Base-by-base conservation (phyloP, 1,140 invertebrate genomes). In the Coboldia fuscipes region DNA sequence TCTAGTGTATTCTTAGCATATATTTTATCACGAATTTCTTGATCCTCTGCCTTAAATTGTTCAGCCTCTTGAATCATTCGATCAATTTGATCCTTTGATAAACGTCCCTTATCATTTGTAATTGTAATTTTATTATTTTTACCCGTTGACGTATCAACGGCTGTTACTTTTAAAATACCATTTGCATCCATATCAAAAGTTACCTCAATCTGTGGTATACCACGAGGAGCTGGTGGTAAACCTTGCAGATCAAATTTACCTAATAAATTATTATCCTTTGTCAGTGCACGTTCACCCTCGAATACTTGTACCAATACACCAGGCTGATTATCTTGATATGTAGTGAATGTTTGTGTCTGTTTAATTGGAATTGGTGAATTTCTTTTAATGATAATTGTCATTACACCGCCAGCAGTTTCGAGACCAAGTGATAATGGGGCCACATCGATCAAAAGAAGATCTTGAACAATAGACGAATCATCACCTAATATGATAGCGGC, bases 401-500 rank as follows among this genome's bases (percentile, higher is more conserved):
- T 73, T 3, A 66, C 57, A 3, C 63, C 65, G 12, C 63, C 65
- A 22, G 60, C 58, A 2, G 61, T 68, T 46, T 70, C 65, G 23
- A 72, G 65, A 31, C 68, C 68, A 23, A 71, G 43, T 0, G 64
- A 66, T 15, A 68, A 45, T 0, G 65, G 64, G 0, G 62, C 49
- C 10, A 67, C 63, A 40, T 66, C 65, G 3, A 66, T 57, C 8
- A 68, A 46, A 8, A 66, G 43, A 2, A 68, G 58, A 36, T 63
- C 61, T 42, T 62, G 57, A 4, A 77, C 85, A 47, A 81, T 79
- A 51, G 94, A 85, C 13, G 82, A 88, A 52, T 90, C 92, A 57
- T 94, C 88, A 37, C 90, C 92, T 47, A 81, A 77, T 37, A 97
- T 61, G 44, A 96, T 94, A 42, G 92, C 93, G 44, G 85, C 77